Percentiles rank a stretch among this genome's conserved stretches.
phyloP scores from a whole-genome alignment of 2,797 vertebrate species.

The Muraenolepis orangiensis region DNA sequence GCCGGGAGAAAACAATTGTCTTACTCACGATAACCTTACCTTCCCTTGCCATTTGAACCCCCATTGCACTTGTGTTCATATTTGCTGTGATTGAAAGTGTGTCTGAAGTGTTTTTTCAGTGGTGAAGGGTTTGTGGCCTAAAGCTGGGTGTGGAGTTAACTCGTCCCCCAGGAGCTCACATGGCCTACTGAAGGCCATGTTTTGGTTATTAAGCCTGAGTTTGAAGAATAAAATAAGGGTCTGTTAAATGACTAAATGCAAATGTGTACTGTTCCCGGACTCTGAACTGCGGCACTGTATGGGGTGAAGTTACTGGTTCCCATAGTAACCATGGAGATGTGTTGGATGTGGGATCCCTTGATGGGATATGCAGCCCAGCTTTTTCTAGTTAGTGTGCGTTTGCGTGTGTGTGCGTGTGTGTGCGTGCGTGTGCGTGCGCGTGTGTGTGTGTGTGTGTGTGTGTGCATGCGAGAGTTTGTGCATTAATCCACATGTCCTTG shows the following conservation, averaged over 20 bases:
- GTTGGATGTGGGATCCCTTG: not conserved
- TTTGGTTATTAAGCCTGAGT: too few species aligned
- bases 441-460: conserved; percentile 10
- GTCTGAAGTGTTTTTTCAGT: too few species aligned
- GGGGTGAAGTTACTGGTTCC: not conserved
- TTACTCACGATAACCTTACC: too few species aligned
- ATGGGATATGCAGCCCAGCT: not conserved
- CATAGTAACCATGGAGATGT: not conserved
- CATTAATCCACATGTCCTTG: conserved; percentile 20
- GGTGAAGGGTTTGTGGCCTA: too few species aligned
- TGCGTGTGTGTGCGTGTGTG: too few species aligned
- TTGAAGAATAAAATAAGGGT: not conserved
- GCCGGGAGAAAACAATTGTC: too few species aligned
- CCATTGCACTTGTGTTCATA: too few species aligned
- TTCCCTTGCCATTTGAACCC: too few species aligned
- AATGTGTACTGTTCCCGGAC: not conserved
- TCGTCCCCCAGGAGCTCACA: too few species aligned
- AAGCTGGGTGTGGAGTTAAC: too few species aligned
- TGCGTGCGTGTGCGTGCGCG: too few species aligned
- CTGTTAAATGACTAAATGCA: not conserved
- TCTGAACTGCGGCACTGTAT: not conserved
- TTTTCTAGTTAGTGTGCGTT: not conserved
- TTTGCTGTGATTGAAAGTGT: too few species aligned
- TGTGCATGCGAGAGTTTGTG: not conserved
- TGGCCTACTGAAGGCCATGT: not conserved